Percentiles rank a stretch among this genome's conserved stretches.
Evolutionary conservation across 1,140 invertebrate genomes (phyloP).

Genomic region (Latrodectus geometricus): DNA sequence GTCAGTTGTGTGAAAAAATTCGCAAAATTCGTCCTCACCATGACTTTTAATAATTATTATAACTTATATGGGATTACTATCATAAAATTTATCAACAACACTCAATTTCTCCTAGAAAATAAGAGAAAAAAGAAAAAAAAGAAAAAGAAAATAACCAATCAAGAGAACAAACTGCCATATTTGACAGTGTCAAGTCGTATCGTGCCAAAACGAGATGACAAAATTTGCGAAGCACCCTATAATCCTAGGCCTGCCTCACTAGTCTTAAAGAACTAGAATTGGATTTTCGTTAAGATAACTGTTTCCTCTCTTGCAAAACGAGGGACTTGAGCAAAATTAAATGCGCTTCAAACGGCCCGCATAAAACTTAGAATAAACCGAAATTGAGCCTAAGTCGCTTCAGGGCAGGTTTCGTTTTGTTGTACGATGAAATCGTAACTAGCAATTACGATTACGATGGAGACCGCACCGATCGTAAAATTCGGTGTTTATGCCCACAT

Average conservation of each 20-base stretch:
- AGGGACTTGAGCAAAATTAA: background rate
- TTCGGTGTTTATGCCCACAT: background rate
- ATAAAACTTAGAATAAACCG: background rate
- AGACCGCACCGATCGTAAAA: background rate
- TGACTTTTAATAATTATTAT: too few species aligned
- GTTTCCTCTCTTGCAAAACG: background rate
- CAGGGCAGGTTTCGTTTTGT: background rate
- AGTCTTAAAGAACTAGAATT: background rate
- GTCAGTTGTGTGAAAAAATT: too few species aligned
- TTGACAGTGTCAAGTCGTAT: background rate
- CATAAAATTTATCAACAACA: too few species aligned
- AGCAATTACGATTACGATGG: constrained; percentile 1
- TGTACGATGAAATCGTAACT: background rate
- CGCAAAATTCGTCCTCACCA: too few species aligned
- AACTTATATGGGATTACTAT: too few species aligned
- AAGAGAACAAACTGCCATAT: background rate
- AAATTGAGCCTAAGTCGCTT: background rate
- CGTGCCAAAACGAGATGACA: background rate
- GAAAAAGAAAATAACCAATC: too few species aligned
- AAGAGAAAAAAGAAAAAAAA: too few species aligned
- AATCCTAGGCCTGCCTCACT: background rate
- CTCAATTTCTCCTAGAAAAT: too few species aligned
- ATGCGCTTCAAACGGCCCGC: background rate
- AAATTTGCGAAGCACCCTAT: background rate
- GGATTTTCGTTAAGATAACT: background rate